phyloP scores from a whole-genome alignment of 2,797 vertebrate species.

The Strix occidentalis region DNA sequence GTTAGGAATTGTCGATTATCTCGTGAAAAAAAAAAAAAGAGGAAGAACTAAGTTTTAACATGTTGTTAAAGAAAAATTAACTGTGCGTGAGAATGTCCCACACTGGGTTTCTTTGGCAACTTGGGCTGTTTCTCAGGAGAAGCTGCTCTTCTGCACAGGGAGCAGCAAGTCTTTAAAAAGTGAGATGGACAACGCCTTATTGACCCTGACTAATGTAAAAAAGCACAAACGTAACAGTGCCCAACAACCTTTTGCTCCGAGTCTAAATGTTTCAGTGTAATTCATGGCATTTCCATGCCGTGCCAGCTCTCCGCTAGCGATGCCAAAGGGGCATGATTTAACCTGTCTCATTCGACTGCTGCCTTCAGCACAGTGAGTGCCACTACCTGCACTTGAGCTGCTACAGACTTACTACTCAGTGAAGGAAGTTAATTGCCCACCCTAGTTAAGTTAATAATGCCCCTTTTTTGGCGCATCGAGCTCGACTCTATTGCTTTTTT shows the following conservation, averaged over 20 bases:
- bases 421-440: neutral
- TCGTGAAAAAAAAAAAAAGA: neutral
- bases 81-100: neutral
- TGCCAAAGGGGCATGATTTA: neutral
- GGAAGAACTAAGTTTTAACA: neutral
- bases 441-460: neutral
- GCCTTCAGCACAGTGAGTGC: neutral
- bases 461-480: neutral
- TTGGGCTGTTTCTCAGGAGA: neutral
- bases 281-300: fast-evolving
- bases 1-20: neutral
- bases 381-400: neutral
- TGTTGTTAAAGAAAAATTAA: neutral
- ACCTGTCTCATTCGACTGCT: fast-evolving
- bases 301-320: neutral
- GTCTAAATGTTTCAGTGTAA: fast-evolving
- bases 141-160: neutral
- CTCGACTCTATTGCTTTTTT: fast-evolving
- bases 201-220: neutral
- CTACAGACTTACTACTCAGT: neutral
- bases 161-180: neutral
- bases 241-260: neutral
- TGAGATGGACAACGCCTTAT: fast-evolving
- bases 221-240: fast-evolving
- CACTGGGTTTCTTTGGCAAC: neutral